These are phyloP conservation scores for Oryzaephilus surinamensis DNA, from an alignment of 1,140 invertebrate genomes.

Conservation along the genomic window DNA sequence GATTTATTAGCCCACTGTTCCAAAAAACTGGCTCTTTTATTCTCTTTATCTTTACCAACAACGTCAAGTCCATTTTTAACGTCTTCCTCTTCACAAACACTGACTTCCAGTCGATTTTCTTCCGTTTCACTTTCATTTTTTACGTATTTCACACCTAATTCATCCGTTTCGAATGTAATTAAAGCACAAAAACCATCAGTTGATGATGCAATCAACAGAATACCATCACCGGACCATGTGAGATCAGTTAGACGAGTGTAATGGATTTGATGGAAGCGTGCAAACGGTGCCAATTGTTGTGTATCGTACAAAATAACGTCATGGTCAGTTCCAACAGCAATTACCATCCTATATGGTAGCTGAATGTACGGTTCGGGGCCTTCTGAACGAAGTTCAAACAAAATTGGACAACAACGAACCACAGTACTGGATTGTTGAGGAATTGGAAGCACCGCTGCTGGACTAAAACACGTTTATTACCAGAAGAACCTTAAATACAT, in stretches of 20 bases:
- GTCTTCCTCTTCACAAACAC: slow-evolving; percentile 19
- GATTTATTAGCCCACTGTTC: slow-evolving; percentile 26
- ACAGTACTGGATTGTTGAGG: slow-evolving; percentile 67
- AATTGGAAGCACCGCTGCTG: slow-evolving; percentile 70
- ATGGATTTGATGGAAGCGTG: slow-evolving; percentile 81
- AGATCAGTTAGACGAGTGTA: slow-evolving; percentile 88
- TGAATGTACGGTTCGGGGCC: slow-evolving; percentile 46
- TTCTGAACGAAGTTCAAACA: slow-evolving; percentile 53
- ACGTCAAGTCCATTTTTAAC: slow-evolving; percentile 19
- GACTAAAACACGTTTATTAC: slow-evolving; percentile 44
- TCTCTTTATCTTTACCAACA: slow-evolving; percentile 14
- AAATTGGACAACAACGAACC: slow-evolving; percentile 68
- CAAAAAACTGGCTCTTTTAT: slow-evolving; percentile 27
- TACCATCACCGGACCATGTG: slow-evolving; percentile 82
- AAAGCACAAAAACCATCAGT: slow-evolving; percentile 94
- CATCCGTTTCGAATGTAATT: slow-evolving; percentile 68
- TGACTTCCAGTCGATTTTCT: slow-evolving; percentile 19
- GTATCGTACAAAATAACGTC: slow-evolving; percentile 86
- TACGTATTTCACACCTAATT: slow-evolving; percentile 66
- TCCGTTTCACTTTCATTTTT: slow-evolving; percentile 35
- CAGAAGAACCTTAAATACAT: slow-evolving; percentile 16
- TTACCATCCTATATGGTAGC: slow-evolving; percentile 75
- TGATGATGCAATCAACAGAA: slow-evolving; percentile 73
- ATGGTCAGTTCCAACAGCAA: slow-evolving; percentile 81
- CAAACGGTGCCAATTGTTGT: slow-evolving; percentile 77